These are phyloP conservation scores for Maconellicoccus hirsutus DNA, from an alignment of 1,140 invertebrate genomes.

Conservation along the genomic window DNA sequence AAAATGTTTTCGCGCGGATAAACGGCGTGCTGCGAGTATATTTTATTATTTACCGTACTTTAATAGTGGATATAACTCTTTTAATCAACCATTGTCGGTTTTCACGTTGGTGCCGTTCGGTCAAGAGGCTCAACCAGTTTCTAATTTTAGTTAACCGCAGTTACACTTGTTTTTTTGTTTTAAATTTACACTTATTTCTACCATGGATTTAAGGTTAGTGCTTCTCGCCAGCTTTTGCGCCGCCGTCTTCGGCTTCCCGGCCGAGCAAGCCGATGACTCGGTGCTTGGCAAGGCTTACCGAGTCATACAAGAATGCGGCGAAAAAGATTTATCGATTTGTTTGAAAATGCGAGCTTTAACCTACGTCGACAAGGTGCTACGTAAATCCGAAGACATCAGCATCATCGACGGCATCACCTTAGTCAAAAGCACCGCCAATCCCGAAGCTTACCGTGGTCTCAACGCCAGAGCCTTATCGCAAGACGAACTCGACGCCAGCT, in stretches of 20 bases:
- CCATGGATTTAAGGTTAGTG: constrained; percentile 5
- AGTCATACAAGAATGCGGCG: constrained; percentile 52
- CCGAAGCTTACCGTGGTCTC: constrained; percentile 29
- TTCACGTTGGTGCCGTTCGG: constrained; percentile 18
- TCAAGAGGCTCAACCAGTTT: constrained; percentile 1
- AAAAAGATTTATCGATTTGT: constrained; percentile 55
- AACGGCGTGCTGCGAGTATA: constrained; percentile 2
- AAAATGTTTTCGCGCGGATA: constrained; percentile 19
- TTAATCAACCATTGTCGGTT: constrained; percentile 11
- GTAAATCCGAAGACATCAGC: constrained; percentile 39
- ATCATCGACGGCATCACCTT: constrained; percentile 56
- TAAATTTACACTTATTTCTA: background rate
- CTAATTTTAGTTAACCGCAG: background rate
- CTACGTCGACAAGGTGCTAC: constrained; percentile 47
- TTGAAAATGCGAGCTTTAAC: constrained; percentile 54
- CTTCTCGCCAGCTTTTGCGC: constrained; percentile 7
- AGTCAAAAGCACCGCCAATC: constrained; percentile 43
- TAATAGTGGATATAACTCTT: constrained; percentile 17
- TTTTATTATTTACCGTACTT: constrained; percentile 13
- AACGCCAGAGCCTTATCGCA: constrained; percentile 41
- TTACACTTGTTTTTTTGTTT: background rate
- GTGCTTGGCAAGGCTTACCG: constrained; percentile 45
- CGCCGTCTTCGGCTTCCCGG: background rate
- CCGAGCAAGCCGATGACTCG: constrained; percentile 1
- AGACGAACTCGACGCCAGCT: constrained; percentile 40